Evolutionary conservation across 2,888 invertebrate genomes (phyloP), one percentile per base, ranked within the genome.

Genomic region (Heliconius cydno): DNA sequence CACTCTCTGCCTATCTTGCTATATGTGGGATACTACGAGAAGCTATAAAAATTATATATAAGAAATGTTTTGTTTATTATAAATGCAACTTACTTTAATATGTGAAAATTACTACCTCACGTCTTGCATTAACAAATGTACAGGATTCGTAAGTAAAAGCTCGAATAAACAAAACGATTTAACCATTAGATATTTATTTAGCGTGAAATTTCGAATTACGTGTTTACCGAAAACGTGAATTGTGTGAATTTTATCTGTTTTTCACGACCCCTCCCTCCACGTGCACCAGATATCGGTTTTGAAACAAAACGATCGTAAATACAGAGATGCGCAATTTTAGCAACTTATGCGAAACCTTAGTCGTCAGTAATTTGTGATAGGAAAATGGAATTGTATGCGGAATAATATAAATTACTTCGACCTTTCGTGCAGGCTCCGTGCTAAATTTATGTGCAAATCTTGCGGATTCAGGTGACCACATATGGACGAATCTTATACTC

Each of bases 321-420:
- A 88, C 84, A 84, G 86, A 85, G 85, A 86, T 89, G 88, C 88
- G 86, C 90, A 91, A 91, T 92, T 93, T 92, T 91, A 89, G 90
- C 91, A 88, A 89, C 90, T 91, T 92, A 91, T 89, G 90, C 92
- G 89, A 92, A 93, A 90, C 91, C 91, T 90, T 90, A 90, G 88
- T 91, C 88, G 88, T 90, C 90, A 90, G 92, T 93, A 93, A 94
- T 93, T 93, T 92, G 92, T 91, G 90, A 93, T 92, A 92, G 91
- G 91, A 92, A 93, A 93, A 94, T 92, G 91, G 91, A 91, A 93
- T 93, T 94, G 92, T 92, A 92, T 94, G 92, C 91, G 91, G 92
- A 93, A 93, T 93, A 93, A 94, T 92, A 92, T 92, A 93, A 93
- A 90, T 90, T 83, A 81, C 83, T 78, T 82, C 90, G 90, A 93